Conservation (phyloP, 2,888 invertebrate genomes). For the Aleiodes testaceus region DNA sequence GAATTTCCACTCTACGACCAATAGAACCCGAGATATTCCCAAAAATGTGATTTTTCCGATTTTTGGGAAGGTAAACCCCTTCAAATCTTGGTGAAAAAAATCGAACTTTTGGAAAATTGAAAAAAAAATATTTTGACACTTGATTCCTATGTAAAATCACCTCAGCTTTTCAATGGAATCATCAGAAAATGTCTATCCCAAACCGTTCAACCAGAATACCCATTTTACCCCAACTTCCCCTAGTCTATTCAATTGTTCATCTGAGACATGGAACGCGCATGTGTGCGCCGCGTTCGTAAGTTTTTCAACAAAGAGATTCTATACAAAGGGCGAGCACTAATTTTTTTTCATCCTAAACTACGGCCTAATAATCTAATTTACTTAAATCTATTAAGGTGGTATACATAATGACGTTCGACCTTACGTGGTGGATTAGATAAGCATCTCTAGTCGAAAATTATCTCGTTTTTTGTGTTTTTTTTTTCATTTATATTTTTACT, state of each 20-base stretch:
- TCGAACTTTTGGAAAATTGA: too few species aligned
- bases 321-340: conserved; percentile 67
- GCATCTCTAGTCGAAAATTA: conserved; percentile 37
- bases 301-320: conserved; percentile 71
- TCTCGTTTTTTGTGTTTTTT: conserved; percentile 35
- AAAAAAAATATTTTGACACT: too few species aligned
- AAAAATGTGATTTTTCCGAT: too few species aligned
- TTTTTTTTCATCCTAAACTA: conserved; percentile 53
- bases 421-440: conserved; percentile 56
- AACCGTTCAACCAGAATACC: too few species aligned
- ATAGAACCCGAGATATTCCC: too few species aligned
- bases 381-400: conserved; percentile 69
- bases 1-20: too few species aligned
- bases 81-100: too few species aligned
- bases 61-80: too few species aligned
- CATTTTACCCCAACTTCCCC: too few species aligned
- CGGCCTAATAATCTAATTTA: conserved; percentile 66
- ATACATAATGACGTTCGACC: conserved; percentile 71
- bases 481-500: conserved; percentile 37
- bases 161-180: too few species aligned
- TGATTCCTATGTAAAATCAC: too few species aligned
- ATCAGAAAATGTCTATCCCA: too few species aligned
- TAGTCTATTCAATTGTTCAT: background rate
- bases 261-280: conserved; percentile 8
- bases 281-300: conserved; percentile 49